These are phyloP conservation scores for Lepidocyrtoides sp. DNA, from an alignment of 2,888 invertebrate species.

Conservation along the genomic window DNA sequence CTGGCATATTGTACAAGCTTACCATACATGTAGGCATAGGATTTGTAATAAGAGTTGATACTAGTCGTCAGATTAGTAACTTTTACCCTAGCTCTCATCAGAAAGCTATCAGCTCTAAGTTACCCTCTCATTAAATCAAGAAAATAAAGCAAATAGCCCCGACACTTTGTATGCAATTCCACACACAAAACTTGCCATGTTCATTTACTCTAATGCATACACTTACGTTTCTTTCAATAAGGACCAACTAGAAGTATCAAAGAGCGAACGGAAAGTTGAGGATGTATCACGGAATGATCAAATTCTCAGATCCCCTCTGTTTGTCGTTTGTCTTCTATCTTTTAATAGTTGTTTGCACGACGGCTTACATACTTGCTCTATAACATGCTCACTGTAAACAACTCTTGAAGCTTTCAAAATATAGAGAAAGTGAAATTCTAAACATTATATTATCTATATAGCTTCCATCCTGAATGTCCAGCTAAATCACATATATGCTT, in stretches of 20 bases:
- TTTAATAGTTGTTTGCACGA: conserved; percentile 51
- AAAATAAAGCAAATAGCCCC: conserved; percentile 19
- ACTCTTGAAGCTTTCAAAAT: not conserved
- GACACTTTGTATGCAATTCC: conserved; percentile 33
- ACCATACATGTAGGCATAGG: not conserved
- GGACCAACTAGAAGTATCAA: too few relatives aligned
- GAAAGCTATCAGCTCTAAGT: conserved; percentile 39
- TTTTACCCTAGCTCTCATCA: conserved; percentile 50
- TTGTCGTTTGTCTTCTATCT: conserved; percentile 41
- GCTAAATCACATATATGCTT: too few relatives aligned
- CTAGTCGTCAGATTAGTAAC: not conserved
- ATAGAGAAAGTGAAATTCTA: not conserved
- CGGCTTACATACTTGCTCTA: conserved; percentile 21
- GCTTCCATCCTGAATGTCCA: too few relatives aligned
- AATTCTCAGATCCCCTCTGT: not conserved
- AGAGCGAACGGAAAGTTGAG: not conserved
- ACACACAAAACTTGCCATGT: conserved; percentile 19
- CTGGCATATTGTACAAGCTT: not conserved
- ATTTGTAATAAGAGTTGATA: not conserved
- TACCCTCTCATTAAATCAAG: conserved; percentile 69
- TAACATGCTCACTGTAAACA: not conserved
- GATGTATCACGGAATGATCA: not conserved
- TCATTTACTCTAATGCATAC: too few relatives aligned
- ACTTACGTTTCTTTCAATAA: too few relatives aligned
- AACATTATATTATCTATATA: too few relatives aligned